Evolutionary conservation across 2,888 invertebrate genomes (phyloP).

Genomic region (Hecatera dysodea): DNA sequence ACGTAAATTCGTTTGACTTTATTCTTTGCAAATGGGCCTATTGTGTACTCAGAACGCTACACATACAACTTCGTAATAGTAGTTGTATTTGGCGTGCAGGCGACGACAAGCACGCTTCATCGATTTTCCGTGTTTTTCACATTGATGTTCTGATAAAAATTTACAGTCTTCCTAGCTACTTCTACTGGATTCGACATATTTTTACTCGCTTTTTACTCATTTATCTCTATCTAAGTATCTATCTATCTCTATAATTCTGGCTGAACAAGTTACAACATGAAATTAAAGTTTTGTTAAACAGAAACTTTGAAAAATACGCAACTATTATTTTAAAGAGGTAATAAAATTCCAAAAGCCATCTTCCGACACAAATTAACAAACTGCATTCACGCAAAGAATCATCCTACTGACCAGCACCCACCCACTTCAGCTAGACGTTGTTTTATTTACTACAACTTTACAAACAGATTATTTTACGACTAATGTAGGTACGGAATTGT

Average conservation of each 20-base stretch:
- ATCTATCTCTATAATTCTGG: no score
- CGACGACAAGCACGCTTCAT: not conserved
- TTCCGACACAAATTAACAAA: no score
- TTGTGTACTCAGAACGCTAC: conserved; percentile 37
- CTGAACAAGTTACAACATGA: no score
- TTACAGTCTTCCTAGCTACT: not conserved
- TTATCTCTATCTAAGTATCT: no score
- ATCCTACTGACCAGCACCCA: not conserved
- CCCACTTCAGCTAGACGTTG: no score
- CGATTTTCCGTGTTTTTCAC: not conserved
- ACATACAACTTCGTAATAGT: not conserved
- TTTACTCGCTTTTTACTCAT: no score
- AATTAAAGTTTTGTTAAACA: no score
- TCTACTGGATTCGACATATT: not conserved
- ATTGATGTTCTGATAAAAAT: not conserved
- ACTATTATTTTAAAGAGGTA: no score
- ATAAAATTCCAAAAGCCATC: no score
- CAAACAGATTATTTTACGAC: not conserved
- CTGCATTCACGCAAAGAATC: no score
- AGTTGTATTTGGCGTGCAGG: conserved; percentile 1
- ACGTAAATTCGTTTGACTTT: conserved; percentile 39
- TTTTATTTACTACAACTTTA: not conserved
- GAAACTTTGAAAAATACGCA: no score
- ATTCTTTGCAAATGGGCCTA: conserved; percentile 37
- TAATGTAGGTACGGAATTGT: not conserved